Evolutionary conservation across 2,113 vertebrate genomes (phyloP).

Genomic region (Anguilla rostrata): DNA sequence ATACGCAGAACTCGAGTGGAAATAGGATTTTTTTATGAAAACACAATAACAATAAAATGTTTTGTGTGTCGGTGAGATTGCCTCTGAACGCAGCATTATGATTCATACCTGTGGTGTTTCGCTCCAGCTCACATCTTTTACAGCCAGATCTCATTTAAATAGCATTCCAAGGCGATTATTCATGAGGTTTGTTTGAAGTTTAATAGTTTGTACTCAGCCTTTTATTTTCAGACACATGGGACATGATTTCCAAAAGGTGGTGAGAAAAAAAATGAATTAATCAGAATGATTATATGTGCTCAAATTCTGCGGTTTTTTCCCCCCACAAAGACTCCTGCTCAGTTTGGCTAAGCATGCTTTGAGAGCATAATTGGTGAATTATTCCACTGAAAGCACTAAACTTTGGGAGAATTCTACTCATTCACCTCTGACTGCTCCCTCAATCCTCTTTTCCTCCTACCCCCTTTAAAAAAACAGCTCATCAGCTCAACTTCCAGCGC

Average conservation of each 20-base stretch:
- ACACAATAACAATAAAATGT: slow-evolving; percentile 4
- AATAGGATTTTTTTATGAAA: background rate
- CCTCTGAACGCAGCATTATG: background rate
- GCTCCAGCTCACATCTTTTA: slow-evolving; percentile 40
- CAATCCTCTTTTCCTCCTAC: background rate
- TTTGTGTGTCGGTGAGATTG: background rate
- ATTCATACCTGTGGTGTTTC: slow-evolving; percentile 31
- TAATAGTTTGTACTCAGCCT: slow-evolving; percentile 49
- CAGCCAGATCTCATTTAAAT: slow-evolving; percentile 64
- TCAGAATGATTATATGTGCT: slow-evolving; percentile 62
- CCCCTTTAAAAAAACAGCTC: background rate
- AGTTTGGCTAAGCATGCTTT: slow-evolving; percentile 40
- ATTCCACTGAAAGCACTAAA: slow-evolving; percentile 10
- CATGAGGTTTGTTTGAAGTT: slow-evolving; percentile 77
- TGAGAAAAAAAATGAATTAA: slow-evolving; percentile 54
- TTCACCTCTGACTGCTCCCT: background rate
- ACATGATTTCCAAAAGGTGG: slow-evolving; percentile 70
- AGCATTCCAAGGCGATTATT: slow-evolving; percentile 62
- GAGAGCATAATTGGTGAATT: slow-evolving; percentile 44
- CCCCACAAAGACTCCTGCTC: slow-evolving; percentile 48
- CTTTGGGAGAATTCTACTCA: slow-evolving; percentile 10
- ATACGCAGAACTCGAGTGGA: background rate
- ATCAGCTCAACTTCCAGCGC: background rate
- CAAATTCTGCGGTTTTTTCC: slow-evolving; percentile 50
- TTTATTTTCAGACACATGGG: slow-evolving; percentile 61